Evolutionary conservation across 2,888 invertebrate species (phyloP), one percentile per base, ranked within the genome.

Genomic region (Alsophila aescularia): DNA sequence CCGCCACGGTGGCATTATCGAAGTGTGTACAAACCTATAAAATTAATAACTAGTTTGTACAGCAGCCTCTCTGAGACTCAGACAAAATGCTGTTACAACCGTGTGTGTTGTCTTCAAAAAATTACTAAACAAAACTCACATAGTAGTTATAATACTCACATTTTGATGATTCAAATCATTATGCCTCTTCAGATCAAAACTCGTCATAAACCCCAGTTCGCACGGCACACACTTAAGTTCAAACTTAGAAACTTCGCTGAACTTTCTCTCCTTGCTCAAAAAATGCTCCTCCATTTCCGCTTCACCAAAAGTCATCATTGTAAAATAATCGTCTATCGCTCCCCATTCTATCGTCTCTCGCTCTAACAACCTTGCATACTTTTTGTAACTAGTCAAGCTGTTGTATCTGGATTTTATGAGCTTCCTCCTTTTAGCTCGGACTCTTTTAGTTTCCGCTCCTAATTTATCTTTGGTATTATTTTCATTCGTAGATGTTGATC

Each of bases 161-260:
- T 61, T 61, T 9, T 52, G 51, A 61, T 71, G 71, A 34, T 65
- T 61, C 8, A 62, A 44, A 14, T 59, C 57, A 21, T 54, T 63
- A 41, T 71, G 70, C 18, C 63, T 37, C 27, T 54, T 56, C 21
- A 52, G 49, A 29, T 58, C 61, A n/a, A 41, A 60, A 10, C 21
- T 34, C 10, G 45, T 60, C 34, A 58, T 48, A 41, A 54, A 62
- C 0, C 60, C 62, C 0, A 57, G 21, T 2, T 39, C 31, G 31
- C 66, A 67, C 13, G 48, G 39, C 12, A 49, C 58, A 47, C 66
- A 67, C 37, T 64, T 61, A n/a, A 52, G 52, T 10, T 53, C 47
- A 40, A 62, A 56, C 18, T 51, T 48, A 0, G 36, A 42, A 34
- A 42, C 62, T 13, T 54, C 47, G 10, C 52, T 52, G 13, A 58